These are phyloP conservation scores for Chloroceryle aenea DNA, from an alignment of 2,113 vertebrate species.

Conservation along the genomic window DNA sequence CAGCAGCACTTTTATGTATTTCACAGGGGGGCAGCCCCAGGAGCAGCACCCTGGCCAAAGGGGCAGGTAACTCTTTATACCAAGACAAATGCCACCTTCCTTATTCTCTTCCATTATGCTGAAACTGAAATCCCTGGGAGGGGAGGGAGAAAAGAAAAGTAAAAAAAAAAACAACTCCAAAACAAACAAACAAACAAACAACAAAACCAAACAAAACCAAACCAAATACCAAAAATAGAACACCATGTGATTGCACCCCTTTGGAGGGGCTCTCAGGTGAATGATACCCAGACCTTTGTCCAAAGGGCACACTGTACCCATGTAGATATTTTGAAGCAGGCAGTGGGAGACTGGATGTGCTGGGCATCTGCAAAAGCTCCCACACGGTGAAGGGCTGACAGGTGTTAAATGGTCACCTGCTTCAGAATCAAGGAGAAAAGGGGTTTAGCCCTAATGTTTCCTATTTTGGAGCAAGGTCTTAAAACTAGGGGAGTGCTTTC, in stretches of 20 bases:
- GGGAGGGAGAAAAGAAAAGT: no score
- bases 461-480: not conserved
- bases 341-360: rapidly evolving
- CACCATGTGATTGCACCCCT: rapidly evolving
- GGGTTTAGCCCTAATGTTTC: not conserved
- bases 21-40: no score
- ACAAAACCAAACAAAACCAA: no score
- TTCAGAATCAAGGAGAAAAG: not conserved
- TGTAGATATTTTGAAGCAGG: not conserved
- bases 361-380: not conserved
- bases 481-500: not conserved
- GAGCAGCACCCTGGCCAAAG: not conserved
- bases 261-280: not conserved
- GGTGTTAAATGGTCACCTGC: not conserved
- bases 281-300: not conserved
- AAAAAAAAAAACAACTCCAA: not conserved
- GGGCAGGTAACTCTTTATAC: no score
- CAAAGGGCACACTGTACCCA: rapidly evolving
- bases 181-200: no score
- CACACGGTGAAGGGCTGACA: rapidly evolving
- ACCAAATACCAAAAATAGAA: no score
- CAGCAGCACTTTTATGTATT: not conserved
- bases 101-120: not conserved
- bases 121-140: not conserved
- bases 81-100: rapidly evolving